Evolutionary conservation across 64 coral and sea anemone species (phyloP).

Genomic region (Pachyseris speciosa): DNA sequence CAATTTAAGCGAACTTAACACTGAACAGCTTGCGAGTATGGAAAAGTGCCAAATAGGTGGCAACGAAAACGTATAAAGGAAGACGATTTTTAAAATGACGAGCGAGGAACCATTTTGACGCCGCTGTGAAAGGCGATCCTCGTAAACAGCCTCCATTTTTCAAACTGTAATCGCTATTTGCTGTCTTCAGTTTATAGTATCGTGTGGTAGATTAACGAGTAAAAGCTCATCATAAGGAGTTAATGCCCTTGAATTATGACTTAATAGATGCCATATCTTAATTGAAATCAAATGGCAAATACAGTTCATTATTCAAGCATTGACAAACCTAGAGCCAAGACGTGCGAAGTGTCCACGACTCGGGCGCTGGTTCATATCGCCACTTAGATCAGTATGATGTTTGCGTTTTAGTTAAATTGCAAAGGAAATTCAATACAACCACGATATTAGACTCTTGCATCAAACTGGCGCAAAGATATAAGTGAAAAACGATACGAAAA

Average conservation of each 20-base stretch:
- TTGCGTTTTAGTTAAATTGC: background rate
- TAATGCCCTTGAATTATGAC: background rate
- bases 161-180: background rate
- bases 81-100: background rate
- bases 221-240: background rate
- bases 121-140: background rate
- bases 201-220: background rate
- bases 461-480: background rate
- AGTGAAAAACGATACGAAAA: background rate
- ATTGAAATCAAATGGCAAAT: slow-evolving; percentile 18
- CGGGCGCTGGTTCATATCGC: background rate
- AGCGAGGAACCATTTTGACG: background rate
- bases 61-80: background rate
- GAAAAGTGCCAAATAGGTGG: background rate
- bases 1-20: too few species aligned
- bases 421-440: background rate
- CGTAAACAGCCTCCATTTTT: background rate
- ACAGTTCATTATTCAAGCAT: background rate
- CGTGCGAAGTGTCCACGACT: background rate
- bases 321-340: background rate
- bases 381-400: background rate
- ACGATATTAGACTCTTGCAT: background rate
- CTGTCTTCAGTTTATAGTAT: background rate
- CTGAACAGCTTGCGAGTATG: background rate
- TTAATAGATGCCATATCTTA: background rate